Evolutionary conservation across 2,113 vertebrate species (phyloP).

Genomic region (Pachyramphus minor): DNA sequence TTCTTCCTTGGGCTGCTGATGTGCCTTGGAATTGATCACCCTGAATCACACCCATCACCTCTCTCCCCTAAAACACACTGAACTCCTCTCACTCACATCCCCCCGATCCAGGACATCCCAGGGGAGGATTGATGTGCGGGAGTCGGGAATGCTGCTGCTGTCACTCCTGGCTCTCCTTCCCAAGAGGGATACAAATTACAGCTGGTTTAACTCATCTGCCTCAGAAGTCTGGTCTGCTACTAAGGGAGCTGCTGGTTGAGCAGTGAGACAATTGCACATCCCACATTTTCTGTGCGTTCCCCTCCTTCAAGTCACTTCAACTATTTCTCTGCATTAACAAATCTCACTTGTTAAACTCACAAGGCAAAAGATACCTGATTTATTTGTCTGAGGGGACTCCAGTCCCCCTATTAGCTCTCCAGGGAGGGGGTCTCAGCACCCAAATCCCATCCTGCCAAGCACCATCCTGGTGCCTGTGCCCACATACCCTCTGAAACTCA

Average conservation of each 20-base stretch:
- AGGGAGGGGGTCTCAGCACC: background rate
- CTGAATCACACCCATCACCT: background rate
- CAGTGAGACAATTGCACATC: background rate
- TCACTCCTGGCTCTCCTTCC: background rate
- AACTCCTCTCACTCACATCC: background rate
- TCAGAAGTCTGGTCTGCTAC: background rate
- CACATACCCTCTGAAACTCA: background rate
- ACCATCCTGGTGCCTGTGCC: background rate
- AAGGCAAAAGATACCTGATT: background rate
- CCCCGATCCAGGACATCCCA: background rate
- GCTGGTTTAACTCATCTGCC: conserved; percentile 24
- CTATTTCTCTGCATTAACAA: background rate
- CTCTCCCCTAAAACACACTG: background rate
- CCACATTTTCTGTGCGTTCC: background rate
- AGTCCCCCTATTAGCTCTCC: background rate
- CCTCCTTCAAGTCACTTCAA: background rate
- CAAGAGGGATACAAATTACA: background rate
- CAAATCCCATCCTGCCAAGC: background rate
- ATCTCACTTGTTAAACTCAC: background rate
- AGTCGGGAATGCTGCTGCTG: background rate
- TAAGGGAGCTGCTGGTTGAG: background rate
- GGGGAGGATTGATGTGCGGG: background rate
- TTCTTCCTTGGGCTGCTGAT: background rate
- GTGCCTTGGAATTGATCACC: background rate
- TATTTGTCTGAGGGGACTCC: background rate